Conservation (phyloP, 30 jellyfish, hydroid and myxozoan species). For the Aurelia aurita complex sp. Pacific region DNA sequence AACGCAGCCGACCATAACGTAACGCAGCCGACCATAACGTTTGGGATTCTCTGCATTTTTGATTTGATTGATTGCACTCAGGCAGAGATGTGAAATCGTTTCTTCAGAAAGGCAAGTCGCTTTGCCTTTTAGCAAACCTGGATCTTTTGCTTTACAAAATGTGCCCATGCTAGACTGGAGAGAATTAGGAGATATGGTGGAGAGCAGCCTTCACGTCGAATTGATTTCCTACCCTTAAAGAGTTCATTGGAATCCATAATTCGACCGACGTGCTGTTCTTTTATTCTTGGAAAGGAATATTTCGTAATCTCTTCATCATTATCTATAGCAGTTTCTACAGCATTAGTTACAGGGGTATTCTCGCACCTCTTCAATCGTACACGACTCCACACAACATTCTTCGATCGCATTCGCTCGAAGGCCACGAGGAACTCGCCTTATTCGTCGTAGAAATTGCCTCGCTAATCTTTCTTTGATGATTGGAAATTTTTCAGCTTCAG, state of each 20-base stretch:
- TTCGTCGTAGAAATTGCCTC: constrained; percentile 47
- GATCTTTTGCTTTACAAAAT: too few species aligned
- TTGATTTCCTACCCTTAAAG: background rate
- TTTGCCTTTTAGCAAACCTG: too few species aligned
- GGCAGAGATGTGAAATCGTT: too few species aligned
- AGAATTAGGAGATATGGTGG: background rate
- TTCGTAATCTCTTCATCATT: too few species aligned
- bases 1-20: too few species aligned
- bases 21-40: too few species aligned
- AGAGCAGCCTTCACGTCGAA: background rate
- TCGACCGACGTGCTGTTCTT: background rate
- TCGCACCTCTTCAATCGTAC: constrained; percentile 58
- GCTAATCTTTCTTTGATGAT: constrained; percentile 35
- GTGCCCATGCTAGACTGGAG: too few species aligned
- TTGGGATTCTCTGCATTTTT: too few species aligned
- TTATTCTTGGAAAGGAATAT: background rate
- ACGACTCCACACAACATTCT: constrained; percentile 52
- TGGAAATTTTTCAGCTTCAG: constrained; percentile 19
- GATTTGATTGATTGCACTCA: too few species aligned
- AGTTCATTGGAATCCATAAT: background rate
- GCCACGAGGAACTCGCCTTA: constrained; percentile 28
- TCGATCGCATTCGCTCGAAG: constrained; percentile 42
- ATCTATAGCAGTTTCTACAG: too few species aligned
- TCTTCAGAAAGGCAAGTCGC: too few species aligned
- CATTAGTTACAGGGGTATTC: constrained; percentile 46